Conservation (phyloP, 2,888 invertebrate species). For the Lucinisca nassula region DNA sequence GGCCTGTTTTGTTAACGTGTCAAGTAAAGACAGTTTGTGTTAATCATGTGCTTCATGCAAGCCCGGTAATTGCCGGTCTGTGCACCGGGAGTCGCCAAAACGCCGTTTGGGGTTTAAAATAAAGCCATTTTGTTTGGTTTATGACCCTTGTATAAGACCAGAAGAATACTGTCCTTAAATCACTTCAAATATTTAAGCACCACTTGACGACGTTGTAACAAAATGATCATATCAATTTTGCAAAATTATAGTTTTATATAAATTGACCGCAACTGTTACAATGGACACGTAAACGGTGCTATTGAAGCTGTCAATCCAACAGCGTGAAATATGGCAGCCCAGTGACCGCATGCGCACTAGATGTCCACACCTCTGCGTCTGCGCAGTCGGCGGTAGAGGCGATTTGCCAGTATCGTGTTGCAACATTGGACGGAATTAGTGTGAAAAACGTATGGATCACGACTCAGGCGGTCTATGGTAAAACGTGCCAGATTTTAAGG, state of each 20-base stretch:
- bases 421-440: background rate
- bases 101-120: background rate
- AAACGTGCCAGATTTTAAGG: no score
- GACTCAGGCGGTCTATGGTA: background rate
- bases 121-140: slow-evolving; percentile 7
- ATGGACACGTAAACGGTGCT: background rate
- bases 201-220: background rate
- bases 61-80: background rate
- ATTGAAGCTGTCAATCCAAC: background rate
- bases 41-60: background rate
- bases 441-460: slow-evolving; percentile 11
- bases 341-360: background rate
- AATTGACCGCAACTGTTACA: slow-evolving; percentile 1
- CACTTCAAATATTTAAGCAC: background rate
- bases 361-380: slow-evolving; percentile 9
- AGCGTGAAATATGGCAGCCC: background rate
- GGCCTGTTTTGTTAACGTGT: background rate
- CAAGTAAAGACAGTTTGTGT: background rate
- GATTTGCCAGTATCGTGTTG: background rate
- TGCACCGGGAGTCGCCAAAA: background rate
- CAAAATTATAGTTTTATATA: slow-evolving; percentile 10
- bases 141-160: background rate
- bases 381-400: slow-evolving; percentile 6
- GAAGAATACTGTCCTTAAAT: background rate
- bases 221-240: slow-evolving; percentile 13